Percentiles rank a stretch among this genome's conserved stretches.
Conservation (phyloP, 2,797 vertebrate species). For the Helostoma temminkii region DNA sequence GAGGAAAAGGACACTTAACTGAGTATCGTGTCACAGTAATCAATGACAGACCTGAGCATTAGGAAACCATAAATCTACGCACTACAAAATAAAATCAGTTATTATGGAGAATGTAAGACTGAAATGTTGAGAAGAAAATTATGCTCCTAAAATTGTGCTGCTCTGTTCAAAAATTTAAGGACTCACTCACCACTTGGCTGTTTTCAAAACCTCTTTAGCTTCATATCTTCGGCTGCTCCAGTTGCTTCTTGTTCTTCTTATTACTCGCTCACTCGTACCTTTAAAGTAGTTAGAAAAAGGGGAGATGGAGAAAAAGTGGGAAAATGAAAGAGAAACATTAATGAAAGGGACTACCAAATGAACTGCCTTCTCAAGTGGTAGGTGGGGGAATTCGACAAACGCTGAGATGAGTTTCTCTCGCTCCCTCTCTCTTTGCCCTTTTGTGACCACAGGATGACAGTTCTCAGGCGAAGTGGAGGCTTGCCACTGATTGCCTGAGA, state of each 20-base stretch:
- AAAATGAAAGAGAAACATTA: slow-evolving; percentile 81
- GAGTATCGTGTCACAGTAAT: slow-evolving; percentile 17
- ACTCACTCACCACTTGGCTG: slow-evolving; percentile 78
- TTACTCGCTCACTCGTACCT: slow-evolving; percentile 72
- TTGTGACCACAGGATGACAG: slow-evolving; percentile 67
- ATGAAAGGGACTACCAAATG: slow-evolving; percentile 83
- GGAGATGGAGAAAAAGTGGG: slow-evolving; percentile 44
- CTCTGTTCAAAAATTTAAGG: slow-evolving; percentile 25
- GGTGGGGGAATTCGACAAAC: slow-evolving; percentile 65
- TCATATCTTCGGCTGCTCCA: slow-evolving; percentile 83
- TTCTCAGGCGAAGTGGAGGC: slow-evolving; percentile 64
- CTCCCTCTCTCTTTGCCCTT: slow-evolving; percentile 58
- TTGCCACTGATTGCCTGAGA: slow-evolving; percentile 79
- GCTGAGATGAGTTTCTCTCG: slow-evolving; percentile 59
- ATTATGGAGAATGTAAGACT: slow-evolving; percentile 12
- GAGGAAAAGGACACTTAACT: slow-evolving; percentile 46
- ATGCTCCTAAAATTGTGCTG: slow-evolving; percentile 44
- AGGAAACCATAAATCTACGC: slow-evolving; percentile 17
- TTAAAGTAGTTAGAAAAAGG: slow-evolving; percentile 64
- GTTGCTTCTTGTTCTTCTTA: slow-evolving; percentile 59
- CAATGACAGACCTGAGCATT: slow-evolving; percentile 9
- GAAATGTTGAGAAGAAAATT: slow-evolving; percentile 25
- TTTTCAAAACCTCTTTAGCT: slow-evolving; percentile 84
- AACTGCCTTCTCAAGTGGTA: slow-evolving; percentile 71
- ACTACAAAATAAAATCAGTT: slow-evolving; percentile 8